Evolutionary conservation across 2,113 vertebrate species (phyloP), one percentile per base, ranked within the genome.

Genomic region (Oenanthe oenanthe): DNA sequence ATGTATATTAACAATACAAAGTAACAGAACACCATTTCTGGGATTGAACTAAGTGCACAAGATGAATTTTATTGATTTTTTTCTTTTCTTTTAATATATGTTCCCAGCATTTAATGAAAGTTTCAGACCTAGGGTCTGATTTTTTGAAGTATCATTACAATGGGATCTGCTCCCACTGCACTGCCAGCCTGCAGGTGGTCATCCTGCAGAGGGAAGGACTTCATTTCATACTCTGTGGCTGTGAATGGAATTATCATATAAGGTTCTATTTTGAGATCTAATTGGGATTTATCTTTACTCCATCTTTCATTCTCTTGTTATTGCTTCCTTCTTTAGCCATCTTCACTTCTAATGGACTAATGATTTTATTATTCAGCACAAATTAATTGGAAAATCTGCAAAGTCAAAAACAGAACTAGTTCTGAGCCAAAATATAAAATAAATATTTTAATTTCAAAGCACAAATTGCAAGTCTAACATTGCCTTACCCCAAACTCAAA

Each of bases 351-450:
- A 63, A 54, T 9, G 24, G 68, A 43, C 2, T 57, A 71, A 53
- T 13, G 5, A 67, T 60, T 50, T 3, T 28, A 43, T 81, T 85
- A 71, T 54, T 82, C 34, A 67, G 32, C 7, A 32, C 11, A 50
- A 60, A 76, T 7, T 3, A 3, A 0, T 12, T 42, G 9, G 13
- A 21, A 56, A 47, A 73, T 1, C 2, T 19, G 26, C 17, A 54
- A 43, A 48, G 40, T 34, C 72, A 84, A 15, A 24, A 43, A 14
- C 19, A 92, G 47, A 77, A 93, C 18, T 78, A 60, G 28, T 78
- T 96, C 75, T 68, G n/a, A 97, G 50, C 12, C 67, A 75, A 80
- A 50, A 65, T 48, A 29, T 38, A 58, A 86, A 88, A 60, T 40
- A 70, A 73, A 7, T 40, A 25, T 31, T 24, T 54, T 50, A 20